Evolutionary conservation across 1,140 invertebrate genomes (phyloP), one percentile per base, ranked within the genome.

Genomic region (Drosophila auraria): DNA sequence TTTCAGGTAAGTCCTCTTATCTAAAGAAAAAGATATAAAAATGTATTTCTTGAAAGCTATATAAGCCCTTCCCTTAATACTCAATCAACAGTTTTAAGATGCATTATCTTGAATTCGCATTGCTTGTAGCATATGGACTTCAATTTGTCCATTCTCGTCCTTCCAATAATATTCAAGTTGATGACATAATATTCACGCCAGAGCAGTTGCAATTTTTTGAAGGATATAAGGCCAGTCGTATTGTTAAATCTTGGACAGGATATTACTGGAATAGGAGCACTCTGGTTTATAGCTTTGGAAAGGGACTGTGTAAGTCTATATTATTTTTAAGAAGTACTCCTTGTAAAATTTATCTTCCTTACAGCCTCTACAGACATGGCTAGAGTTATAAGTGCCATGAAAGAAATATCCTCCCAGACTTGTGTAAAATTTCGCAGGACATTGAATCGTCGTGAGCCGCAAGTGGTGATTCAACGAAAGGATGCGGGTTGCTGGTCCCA

Each of bases 401-500:
- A n/a, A 3, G 47, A 51, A 7, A 84, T 84, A 49, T 64, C 82
- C 0, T 23, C 25, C 0, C 40, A 59, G n/a, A 73, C 72, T n/a
- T 84, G 82, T 60, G 36, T 84, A 0, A 58, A 40, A 17, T 84
- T 84, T 73, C 72, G 73, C 11, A 47, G 30, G 8, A 78, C 77
- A 2, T 1, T 6, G 3, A 47, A 47, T 17, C 2, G 7, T 0
- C 4, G 25, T 1, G 77, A 80, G 20, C 77, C 62, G 4, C 82
- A 84, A 1, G 63, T 86, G 6, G 92, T 61, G 0, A 64, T 84
- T 9, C 66, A 80, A 47, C 38, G 93, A 14, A 93, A 82, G 30
- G 91, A 91, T 42, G 64, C 91, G 5, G 93, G 94, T 6, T 95
- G 94, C 70, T 94, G 93, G 70, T 93, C 94, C 1, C 89, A 93